Evolutionary conservation across 2,888 invertebrate species (phyloP).

Genomic region (Drosophila fulvimacula): DNA sequence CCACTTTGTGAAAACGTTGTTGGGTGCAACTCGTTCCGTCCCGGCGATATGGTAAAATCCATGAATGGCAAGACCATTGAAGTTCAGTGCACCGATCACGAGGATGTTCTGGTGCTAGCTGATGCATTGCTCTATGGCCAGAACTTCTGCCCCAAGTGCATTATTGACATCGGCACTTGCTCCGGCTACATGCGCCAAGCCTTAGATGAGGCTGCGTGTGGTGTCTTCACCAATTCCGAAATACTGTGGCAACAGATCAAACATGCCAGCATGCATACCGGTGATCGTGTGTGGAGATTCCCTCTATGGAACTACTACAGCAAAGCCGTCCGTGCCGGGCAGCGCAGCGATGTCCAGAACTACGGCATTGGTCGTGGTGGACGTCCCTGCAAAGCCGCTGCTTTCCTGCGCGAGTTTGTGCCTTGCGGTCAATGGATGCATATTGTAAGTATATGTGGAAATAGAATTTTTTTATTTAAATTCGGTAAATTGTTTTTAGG

Average conservation of each 20-base stretch:
- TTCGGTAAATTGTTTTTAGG: slow-evolving; percentile 56
- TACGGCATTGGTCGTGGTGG: slow-evolving; percentile 85
- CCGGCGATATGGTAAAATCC: slow-evolving; percentile 91
- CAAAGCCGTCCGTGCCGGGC: slow-evolving; percentile 85
- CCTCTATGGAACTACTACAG: slow-evolving; percentile 92
- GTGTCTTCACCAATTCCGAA: slow-evolving; percentile 91
- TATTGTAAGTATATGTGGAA: slow-evolving; percentile 85
- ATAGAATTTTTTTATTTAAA: neutral
- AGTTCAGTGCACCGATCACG: slow-evolving; percentile 90
- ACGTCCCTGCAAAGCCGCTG: slow-evolving; percentile 91
- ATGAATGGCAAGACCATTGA: slow-evolving; percentile 90
- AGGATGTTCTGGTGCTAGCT: slow-evolving; percentile 91
- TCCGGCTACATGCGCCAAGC: slow-evolving; percentile 89
- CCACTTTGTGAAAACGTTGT: slow-evolving; percentile 93
- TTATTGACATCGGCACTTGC: slow-evolving; percentile 92
- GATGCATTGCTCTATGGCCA: slow-evolving; percentile 92
- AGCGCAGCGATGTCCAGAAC: slow-evolving; percentile 86
- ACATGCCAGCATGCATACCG: slow-evolving; percentile 89
- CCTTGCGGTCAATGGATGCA: slow-evolving; percentile 91
- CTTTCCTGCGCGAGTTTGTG: slow-evolving; percentile 90
- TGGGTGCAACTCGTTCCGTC: slow-evolving; percentile 90
- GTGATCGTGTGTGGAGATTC: slow-evolving; percentile 93
- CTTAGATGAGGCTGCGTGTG: slow-evolving; percentile 89
- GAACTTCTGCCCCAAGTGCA: slow-evolving; percentile 87
- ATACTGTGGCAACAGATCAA: slow-evolving; percentile 88